These are phyloP conservation scores for Megatriorchis doriae DNA, from an alignment of 2,113 vertebrate genomes.

Conservation along the genomic window DNA sequence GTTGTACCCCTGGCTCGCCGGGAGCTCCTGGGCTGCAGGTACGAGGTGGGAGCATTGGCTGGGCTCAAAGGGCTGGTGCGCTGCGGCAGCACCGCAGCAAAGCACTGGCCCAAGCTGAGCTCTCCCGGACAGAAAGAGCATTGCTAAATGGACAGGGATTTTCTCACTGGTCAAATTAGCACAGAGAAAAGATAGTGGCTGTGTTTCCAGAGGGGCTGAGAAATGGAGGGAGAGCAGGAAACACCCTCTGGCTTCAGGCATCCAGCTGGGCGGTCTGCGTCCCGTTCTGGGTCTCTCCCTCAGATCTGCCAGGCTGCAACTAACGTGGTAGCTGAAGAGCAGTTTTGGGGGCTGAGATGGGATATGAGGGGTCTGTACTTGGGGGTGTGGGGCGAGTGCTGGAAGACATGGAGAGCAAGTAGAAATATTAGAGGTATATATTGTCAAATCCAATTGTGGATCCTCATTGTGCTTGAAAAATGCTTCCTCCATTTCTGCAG, in stretches of 20 bases:
- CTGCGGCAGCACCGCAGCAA: background rate
- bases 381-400: background rate
- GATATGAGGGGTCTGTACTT: background rate
- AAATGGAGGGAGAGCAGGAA: background rate
- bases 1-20: fast-evolving
- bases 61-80: background rate
- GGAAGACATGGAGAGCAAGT: background rate
- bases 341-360: background rate
- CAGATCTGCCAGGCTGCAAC: background rate
- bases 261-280: background rate
- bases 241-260: background rate
- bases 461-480: background rate
- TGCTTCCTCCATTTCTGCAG: background rate
- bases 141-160: background rate
- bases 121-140: fast-evolving
- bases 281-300: fast-evolving
- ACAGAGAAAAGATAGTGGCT: background rate
- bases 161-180: background rate
- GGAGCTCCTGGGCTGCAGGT: background rate
- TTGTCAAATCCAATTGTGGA: background rate
- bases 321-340: fast-evolving
- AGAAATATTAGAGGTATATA: background rate
- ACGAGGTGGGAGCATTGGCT: fast-evolving
- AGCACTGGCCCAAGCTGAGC: fast-evolving
- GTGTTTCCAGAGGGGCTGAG: background rate